Base-by-base conservation (phyloP, 2,797 vertebrate genomes). In the Microctenopoma lineatum region DNA sequence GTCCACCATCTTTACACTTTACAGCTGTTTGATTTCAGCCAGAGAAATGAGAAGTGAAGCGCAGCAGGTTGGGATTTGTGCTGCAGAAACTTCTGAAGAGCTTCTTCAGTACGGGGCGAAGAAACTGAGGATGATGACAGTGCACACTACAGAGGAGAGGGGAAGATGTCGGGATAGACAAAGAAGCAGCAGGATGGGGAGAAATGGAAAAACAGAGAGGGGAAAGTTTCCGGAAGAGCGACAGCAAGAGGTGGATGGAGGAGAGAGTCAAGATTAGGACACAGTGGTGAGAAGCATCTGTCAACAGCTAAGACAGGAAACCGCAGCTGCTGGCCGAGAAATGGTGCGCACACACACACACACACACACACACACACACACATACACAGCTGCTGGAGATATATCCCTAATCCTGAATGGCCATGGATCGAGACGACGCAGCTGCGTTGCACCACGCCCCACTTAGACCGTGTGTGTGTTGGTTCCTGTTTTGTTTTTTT, bases 221-320 rank as follows among this genome's bases (percentile, higher is more conserved):
- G 46, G 41, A 18, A 51, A 47, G 58, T 26, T 38, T 34, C 34
- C 45, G 69, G 67, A 44, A 13, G 62, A 52, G 50, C 1, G 46
- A n/a, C 34, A 41, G 53, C 59, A 69, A 77, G 83, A 86, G 84
- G 83, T 63, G 74, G 76, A 77, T 69, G 76, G 59, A 70, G 62
- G 64, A 70, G 74, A 84, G 79, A 81, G 74, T 82, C 18, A 2
- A 73, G 77, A 86, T 81, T 70, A 70, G 73, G 77, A 84, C 75
- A 73, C 73, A 81, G 81, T 70, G 89, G 89, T 91, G 86, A 88
- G 79, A 89, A 75, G 81, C 79, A 85, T 84, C 89, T 92, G 92
- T 93, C 79, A 73, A 91, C 91, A 89, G 77, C 80, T 69, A 58
- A 73, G 89, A 92, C 89, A 89, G 93, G 91, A 94, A 94, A 88